Conservation (phyloP, 1,140 invertebrate genomes). For the Anoplolepis gracilipes region DNA sequence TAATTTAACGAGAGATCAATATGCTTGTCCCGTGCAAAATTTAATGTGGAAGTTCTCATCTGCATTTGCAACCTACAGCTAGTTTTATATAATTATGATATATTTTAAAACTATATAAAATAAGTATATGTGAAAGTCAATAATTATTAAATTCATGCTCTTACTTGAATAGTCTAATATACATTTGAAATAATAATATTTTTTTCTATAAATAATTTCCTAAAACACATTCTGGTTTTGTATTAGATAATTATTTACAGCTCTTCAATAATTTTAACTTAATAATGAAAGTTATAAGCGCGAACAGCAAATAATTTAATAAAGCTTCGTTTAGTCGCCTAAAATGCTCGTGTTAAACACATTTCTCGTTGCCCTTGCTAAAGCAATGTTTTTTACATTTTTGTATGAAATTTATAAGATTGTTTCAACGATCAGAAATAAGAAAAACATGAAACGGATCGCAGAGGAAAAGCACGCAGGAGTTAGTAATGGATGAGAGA, state of each 20-base stretch:
- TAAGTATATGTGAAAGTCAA: background rate
- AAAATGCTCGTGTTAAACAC: background rate
- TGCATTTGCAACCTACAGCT: too few species aligned
- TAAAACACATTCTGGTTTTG: background rate
- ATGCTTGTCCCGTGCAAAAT: too few species aligned
- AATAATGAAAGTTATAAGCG: slow-evolving; percentile 12
- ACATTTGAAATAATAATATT: background rate
- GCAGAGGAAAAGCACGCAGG: background rate
- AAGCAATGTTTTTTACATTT: background rate
- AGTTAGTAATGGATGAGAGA: slow-evolving; percentile 62
- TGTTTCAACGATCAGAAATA: slow-evolving; percentile 4
- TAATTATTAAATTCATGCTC: background rate
- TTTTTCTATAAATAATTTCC: background rate
- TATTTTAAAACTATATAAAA: too few species aligned
- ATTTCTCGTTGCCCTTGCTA: background rate
- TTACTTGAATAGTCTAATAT: background rate
- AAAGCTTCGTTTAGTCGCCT: background rate
- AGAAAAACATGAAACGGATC: background rate
- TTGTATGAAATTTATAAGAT: slow-evolving; percentile 16
- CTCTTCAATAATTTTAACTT: background rate
- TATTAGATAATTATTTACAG: background rate
- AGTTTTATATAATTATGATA: too few species aligned
- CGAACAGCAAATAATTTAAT: background rate
- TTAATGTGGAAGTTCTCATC: too few species aligned
- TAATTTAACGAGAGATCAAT: too few species aligned